phyloP scores from a whole-genome alignment of 2,797 vertebrate species.

The Anabacerthia variegaticeps region DNA sequence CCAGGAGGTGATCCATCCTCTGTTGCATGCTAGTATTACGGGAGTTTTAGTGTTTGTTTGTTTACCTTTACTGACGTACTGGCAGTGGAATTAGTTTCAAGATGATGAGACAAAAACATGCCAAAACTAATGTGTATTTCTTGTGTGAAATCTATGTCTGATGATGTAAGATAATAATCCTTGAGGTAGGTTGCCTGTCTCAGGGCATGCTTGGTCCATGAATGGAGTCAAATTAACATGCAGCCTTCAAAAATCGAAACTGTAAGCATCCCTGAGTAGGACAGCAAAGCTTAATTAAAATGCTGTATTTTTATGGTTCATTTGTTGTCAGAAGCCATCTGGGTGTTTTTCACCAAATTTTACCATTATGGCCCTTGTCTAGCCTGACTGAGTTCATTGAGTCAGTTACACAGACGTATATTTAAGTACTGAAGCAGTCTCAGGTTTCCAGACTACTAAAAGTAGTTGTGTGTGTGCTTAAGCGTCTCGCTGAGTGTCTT shows the following conservation, averaged over 20 bases:
- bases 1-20: neutral
- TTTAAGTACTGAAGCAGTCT: neutral
- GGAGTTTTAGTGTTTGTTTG: neutral
- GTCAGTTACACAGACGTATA: neutral
- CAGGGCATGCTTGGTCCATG: neutral
- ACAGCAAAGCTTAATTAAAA: neutral
- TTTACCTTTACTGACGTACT: neutral
- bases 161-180: neutral
- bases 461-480: neutral
- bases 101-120: neutral
- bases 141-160: neutral
- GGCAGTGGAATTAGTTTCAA: neutral
- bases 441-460: neutral
- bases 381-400: neutral
- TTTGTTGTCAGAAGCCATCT: neutral
- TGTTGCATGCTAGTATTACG: neutral
- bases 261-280: neutral
- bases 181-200: neutral
- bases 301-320: neutral
- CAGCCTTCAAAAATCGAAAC: neutral
- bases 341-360: neutral
- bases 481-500: neutral
- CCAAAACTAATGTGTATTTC: neutral
- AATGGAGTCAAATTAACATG: neutral
- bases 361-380: neutral